Evolutionary conservation across 1,140 invertebrate species (phyloP).

Genomic region (Brachionus sp.): DNA sequence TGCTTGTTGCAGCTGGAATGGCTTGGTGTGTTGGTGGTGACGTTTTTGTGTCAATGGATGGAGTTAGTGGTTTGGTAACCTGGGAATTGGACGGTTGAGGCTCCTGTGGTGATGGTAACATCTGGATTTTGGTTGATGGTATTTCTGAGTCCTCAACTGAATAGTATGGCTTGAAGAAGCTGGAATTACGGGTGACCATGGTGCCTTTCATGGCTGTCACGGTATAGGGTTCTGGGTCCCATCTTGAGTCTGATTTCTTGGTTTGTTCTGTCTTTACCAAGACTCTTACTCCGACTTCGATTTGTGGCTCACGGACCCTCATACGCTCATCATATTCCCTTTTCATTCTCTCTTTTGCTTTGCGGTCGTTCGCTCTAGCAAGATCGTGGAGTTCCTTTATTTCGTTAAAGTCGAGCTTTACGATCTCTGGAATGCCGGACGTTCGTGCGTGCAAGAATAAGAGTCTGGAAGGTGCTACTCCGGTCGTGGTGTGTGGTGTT

Average conservation of each 20-base stretch:
- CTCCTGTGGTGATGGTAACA: background rate
- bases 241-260: background rate
- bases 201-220: background rate
- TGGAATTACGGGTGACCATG: background rate
- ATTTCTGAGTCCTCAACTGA: background rate
- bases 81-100: background rate
- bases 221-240: constrained; percentile 1
- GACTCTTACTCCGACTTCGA: background rate
- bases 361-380: background rate
- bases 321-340: background rate
- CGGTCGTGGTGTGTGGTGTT: background rate
- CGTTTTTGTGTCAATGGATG: background rate
- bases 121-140: background rate
- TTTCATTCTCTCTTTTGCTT: background rate
- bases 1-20: background rate
- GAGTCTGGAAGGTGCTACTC: background rate
- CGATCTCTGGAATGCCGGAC: background rate
- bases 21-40: background rate
- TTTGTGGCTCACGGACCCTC: background rate
- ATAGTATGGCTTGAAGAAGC: background rate
- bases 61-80: background rate
- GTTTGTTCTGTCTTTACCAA: background rate
- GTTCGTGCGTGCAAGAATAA: background rate
- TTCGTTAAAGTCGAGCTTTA: background rate
- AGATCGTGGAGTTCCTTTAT: background rate